Evolutionary conservation across 2,797 vertebrate species (phyloP), one percentile per base, ranked within the genome.

Genomic region (Rhynchonycteris naso): DNA sequence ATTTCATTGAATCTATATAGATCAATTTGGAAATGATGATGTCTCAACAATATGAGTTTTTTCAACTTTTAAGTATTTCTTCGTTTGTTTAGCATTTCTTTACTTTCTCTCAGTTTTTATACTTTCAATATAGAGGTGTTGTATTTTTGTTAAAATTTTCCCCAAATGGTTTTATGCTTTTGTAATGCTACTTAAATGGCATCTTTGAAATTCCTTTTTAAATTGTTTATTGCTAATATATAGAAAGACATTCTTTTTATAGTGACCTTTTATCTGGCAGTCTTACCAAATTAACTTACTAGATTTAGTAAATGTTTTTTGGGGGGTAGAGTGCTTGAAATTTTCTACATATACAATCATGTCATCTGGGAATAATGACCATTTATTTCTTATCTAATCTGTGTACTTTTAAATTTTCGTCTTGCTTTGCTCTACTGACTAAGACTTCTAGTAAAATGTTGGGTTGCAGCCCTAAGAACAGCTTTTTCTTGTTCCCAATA

Each of bases 321-420:
- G 66, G 38, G 19, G 66, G 38, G 19, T 79, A 43, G 58, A 63
- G 21, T 38, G n/a, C 19, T 85, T 87, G 58, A n/a, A 11, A 68
- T 90, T 93, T 96, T 88, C 65, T 68, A 78, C 19, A 63, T 43
- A 69, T 5, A 50, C 28, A 82, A 78, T 86, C n/a, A 83, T 85
- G 6, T n/a, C 69, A n/a, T 68, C 47, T 95, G 19, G 69, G 66
- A 91, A 90, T 75, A 93, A 78, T 38, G 5, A 79, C 13, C 19
- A 58, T 72, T 91, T 78, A 86, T 35, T 74, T 92, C 56, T 88
- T 80, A 22, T 71, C 43, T 24, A 24, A 47, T 85, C 38, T 81
- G 26, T 28, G 5, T 68, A n/a, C 24, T 5, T 71, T 87, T 68
- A 54, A 47, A 30, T 66, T 81, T 66, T 33, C 89, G 74, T 89